A percentile compares a stretch with the other conserved stretches of the same genome.
phyloP scores from a whole-genome alignment of 2,888 invertebrate species.

The Clivina fossor region DNA sequence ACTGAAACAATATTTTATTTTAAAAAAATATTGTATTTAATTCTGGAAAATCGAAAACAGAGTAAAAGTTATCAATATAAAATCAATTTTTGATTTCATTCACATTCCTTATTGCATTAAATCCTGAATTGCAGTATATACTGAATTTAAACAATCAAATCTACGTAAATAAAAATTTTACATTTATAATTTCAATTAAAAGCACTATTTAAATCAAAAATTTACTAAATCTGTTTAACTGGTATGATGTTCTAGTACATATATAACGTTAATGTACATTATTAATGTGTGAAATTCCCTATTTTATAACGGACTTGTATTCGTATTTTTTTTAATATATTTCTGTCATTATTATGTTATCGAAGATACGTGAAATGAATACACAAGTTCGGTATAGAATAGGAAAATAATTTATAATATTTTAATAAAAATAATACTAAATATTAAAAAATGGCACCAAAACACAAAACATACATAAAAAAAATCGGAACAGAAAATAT shows the following conservation, averaged over 20 bases:
- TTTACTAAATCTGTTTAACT: not conserved
- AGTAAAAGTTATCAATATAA: too few relatives aligned
- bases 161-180: too few relatives aligned
- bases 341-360: not conserved
- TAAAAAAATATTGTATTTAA: too few relatives aligned
- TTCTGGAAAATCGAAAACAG: too few relatives aligned
- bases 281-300: not conserved
- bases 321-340: not conserved
- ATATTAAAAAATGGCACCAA: constrained; percentile 5
- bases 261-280: constrained; percentile 1
- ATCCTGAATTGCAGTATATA: too few relatives aligned
- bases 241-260: constrained; percentile 8
- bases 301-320: constrained; percentile 3
- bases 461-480: not conserved
- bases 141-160: too few relatives aligned
- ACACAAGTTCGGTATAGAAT: not conserved
- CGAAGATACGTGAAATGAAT: not conserved
- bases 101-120: too few relatives aligned
- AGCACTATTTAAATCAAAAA: not conserved
- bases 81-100: too few relatives aligned
- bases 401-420: not conserved
- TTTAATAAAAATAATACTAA: not conserved
- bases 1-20: too few relatives aligned
- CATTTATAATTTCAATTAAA: too few relatives aligned
- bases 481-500: not conserved